phyloP scores from a whole-genome alignment of 2,888 invertebrate species.

The Holacanthella duospinosa region DNA sequence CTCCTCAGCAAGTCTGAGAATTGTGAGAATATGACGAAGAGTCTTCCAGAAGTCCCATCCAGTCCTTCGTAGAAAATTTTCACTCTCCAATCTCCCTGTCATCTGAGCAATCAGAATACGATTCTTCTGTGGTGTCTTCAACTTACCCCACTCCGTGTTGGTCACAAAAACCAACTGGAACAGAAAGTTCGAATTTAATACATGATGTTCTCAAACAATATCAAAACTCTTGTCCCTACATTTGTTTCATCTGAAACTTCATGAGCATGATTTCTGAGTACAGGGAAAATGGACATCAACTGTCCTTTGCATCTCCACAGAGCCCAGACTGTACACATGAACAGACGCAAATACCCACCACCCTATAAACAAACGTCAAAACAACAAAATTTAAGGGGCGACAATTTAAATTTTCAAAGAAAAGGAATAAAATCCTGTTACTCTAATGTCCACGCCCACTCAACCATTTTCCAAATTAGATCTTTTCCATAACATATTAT shows the following conservation, averaged over 20 bases:
- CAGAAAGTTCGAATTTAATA: background rate
- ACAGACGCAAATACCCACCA: conserved; percentile 30
- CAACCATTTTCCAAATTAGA: background rate
- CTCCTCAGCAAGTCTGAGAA: conserved; percentile 66
- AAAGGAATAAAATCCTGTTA: background rate
- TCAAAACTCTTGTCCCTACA: conserved; percentile 28
- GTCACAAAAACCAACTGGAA: conserved; percentile 32
- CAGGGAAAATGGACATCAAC: conserved; percentile 34
- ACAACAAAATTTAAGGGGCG: too few species aligned
- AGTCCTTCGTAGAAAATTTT: conserved; percentile 20
- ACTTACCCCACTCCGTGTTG: conserved; percentile 34
- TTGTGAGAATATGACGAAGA: conserved; percentile 65
- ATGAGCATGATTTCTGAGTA: conserved; percentile 29
- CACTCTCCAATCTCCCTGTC: conserved; percentile 13
- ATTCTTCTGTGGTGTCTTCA: conserved; percentile 32
- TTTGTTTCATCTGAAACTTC: conserved; percentile 34
- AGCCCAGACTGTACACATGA: conserved; percentile 33
- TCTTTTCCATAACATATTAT: background rate
- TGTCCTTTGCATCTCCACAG: conserved; percentile 34
- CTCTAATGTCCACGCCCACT: too few species aligned
- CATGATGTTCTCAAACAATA: background rate
- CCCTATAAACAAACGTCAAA: conserved; percentile 12
- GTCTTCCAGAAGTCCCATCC: conserved; percentile 57
- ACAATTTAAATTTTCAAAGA: conserved; percentile 1
- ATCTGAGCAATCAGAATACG: conserved; percentile 34